Conservation (phyloP, 2,113 vertebrate genomes). For the Ploceus nigricollis region DNA sequence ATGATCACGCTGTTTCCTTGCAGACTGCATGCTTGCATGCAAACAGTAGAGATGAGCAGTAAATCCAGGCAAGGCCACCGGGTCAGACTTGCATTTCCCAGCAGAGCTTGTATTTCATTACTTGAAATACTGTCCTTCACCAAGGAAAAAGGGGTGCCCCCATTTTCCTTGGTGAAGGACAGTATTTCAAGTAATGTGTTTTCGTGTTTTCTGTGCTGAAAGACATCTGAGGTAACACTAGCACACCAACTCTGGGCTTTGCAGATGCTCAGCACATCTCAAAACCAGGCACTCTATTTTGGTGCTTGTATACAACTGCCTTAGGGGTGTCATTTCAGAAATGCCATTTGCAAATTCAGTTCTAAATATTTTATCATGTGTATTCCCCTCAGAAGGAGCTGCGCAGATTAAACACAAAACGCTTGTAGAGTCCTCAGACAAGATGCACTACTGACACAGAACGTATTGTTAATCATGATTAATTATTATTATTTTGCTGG, state of each 20-base stretch:
- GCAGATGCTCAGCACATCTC: background rate
- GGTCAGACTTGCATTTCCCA: background rate
- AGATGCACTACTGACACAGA: conserved; percentile 7
- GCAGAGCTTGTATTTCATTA: background rate
- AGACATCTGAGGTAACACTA: background rate
- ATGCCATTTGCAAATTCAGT: conserved; percentile 22
- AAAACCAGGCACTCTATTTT: background rate
- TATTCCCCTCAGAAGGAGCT: conserved; percentile 14
- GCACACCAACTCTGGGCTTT: background rate
- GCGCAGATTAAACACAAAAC: background rate
- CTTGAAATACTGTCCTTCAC: background rate
- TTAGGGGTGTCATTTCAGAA: conserved; percentile 15
- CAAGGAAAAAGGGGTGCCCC: background rate
- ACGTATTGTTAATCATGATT: background rate
- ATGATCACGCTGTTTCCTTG: background rate
- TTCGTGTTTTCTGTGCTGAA: background rate
- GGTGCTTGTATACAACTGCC: background rate
- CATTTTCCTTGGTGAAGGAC: too few species aligned
- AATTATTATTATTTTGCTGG: conserved; percentile 30
- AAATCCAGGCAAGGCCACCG: background rate
- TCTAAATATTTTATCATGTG: conserved; percentile 18
- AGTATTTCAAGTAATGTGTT: too few species aligned
- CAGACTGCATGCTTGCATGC: background rate
- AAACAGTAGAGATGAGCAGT: background rate
- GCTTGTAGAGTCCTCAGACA: conserved; percentile 10